Percentiles rank a stretch among this genome's conserved stretches.
Conservation (phyloP, 2,797 vertebrate genomes). For the Darevskia nairensis region DNA sequence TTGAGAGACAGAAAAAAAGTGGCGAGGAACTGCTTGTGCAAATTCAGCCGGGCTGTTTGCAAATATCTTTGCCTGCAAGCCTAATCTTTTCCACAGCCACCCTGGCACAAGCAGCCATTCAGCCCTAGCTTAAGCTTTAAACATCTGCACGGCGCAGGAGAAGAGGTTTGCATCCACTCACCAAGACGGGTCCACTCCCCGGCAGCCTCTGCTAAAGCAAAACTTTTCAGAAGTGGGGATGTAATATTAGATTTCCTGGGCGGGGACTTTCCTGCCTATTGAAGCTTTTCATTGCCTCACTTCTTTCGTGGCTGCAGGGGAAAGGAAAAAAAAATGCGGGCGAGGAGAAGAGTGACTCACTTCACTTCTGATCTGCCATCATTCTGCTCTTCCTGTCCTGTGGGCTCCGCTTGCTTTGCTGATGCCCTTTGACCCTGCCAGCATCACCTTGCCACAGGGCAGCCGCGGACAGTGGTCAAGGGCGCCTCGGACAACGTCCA, state of each 20-base stretch:
- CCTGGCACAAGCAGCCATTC: not conserved
- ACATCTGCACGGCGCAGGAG: not conserved
- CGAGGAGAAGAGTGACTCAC: constrained; percentile 12
- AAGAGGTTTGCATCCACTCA: constrained; percentile 5
- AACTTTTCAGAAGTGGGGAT: not conserved
- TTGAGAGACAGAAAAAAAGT: not conserved
- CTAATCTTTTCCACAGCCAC: not conserved
- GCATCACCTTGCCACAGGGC: not conserved
- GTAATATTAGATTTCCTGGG: constrained; percentile 40
- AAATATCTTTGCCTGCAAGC: not conserved
- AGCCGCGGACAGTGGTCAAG: not conserved
- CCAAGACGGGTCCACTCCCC: not conserved
- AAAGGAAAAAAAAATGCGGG: no score
- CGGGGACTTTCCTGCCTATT: constrained; percentile 3
- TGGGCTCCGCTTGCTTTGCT: not conserved
- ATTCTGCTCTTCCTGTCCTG: not conserved
- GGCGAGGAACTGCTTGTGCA: not conserved
- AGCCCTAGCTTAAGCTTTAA: not conserved
- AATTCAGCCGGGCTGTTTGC: not conserved
- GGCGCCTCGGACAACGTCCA: not conserved
- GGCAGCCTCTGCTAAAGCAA: constrained; percentile 4
- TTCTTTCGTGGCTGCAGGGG: not conserved
- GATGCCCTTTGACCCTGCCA: not conserved
- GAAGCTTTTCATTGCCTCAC: not conserved
- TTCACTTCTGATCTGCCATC: not conserved